A percentile compares a stretch with the other conserved stretches of the same genome.
phyloP scores from a whole-genome alignment of 2,888 invertebrate species.

The Pollenia angustigena region DNA sequence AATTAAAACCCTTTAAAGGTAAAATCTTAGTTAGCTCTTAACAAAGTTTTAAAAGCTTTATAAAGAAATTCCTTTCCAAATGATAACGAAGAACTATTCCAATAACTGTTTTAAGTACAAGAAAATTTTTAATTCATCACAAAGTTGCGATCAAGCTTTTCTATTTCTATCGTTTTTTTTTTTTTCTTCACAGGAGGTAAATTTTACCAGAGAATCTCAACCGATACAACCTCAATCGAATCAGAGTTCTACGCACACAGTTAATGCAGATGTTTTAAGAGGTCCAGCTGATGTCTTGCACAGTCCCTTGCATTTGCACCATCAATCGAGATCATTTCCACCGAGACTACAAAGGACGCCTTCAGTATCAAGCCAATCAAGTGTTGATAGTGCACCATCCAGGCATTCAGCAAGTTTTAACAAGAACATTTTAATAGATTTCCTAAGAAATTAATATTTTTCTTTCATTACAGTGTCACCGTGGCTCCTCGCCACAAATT shows the following conservation, averaged over 20 bases:
- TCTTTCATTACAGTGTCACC: constrained; percentile 85
- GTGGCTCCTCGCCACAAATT: constrained; percentile 93
- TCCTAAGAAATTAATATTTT: not conserved
- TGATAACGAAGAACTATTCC: too few relatives aligned
- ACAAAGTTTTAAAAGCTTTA: too few relatives aligned
- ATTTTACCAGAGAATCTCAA: constrained; percentile 87
- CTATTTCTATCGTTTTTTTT: not conserved
- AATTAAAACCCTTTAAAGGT: too few relatives aligned
- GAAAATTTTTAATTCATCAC: too few relatives aligned
- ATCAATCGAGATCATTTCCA: constrained; percentile 89
- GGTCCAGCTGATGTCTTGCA: constrained; percentile 85
- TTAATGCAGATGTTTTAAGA: constrained; percentile 83
- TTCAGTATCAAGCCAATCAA: constrained; percentile 93
- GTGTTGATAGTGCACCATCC: constrained; percentile 90
- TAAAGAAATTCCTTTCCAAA: too few relatives aligned
- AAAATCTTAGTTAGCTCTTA: too few relatives aligned
- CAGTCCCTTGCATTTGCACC: constrained; percentile 86
- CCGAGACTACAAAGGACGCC: constrained; percentile 90
- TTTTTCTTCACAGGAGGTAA: constrained; percentile 86
- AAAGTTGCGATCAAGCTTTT: constrained; percentile 9
- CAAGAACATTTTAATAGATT: not conserved
- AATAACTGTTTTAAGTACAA: too few relatives aligned
- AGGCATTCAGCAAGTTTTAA: constrained; percentile 84
- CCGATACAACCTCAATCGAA: constrained; percentile 86
- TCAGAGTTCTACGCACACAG: constrained; percentile 81